These are phyloP conservation scores for Nesidiocoris tenuis DNA, from an alignment of 2,888 invertebrate species.

Conservation along the genomic window DNA sequence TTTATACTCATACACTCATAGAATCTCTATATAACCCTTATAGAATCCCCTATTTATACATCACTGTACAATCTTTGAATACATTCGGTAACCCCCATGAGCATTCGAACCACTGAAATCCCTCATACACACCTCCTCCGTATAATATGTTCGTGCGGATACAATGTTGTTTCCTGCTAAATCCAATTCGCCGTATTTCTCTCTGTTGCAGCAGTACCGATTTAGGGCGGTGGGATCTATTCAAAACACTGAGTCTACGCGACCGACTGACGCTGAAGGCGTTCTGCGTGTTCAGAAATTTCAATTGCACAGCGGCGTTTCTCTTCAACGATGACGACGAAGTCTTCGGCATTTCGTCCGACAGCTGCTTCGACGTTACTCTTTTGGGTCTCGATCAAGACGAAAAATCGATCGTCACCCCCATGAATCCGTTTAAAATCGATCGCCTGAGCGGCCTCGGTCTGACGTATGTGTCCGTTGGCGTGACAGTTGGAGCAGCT, in stretches of 20 bases:
- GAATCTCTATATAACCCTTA: too few species aligned
- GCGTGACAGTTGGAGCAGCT: slow-evolving; percentile 8
- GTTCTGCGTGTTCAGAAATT: slow-evolving; percentile 3
- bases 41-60: too few species aligned
- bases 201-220: too few species aligned
- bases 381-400: background rate
- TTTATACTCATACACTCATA: too few species aligned
- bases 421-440: background rate
- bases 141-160: too few species aligned
- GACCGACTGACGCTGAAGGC: background rate
- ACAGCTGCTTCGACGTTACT: background rate
- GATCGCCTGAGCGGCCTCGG: background rate
- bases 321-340: background rate
- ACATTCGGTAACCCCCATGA: too few species aligned
- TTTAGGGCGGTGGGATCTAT: background rate
- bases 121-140: too few species aligned
- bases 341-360: slow-evolving; percentile 5
- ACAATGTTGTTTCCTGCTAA: too few species aligned
- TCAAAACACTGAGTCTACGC: background rate
- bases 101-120: too few species aligned
- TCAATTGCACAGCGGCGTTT: background rate
- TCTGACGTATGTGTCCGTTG: background rate
- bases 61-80: too few species aligned
- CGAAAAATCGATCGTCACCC: background rate
- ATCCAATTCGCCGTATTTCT: too few species aligned